Evolutionary conservation across 2,888 invertebrate genomes (phyloP).

Genomic region (Drosophila antonietae): DNA sequence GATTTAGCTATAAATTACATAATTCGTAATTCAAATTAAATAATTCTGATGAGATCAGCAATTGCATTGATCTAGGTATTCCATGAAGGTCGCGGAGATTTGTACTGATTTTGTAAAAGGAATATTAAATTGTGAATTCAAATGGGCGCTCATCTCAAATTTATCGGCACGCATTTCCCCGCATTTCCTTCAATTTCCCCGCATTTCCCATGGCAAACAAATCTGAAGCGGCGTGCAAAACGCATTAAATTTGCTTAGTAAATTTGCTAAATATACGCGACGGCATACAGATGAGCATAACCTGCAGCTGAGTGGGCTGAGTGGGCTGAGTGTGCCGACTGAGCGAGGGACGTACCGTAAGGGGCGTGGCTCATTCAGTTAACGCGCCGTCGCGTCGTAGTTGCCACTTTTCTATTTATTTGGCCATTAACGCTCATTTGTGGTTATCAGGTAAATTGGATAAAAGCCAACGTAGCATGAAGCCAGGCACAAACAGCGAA

Average conservation of each 20-base stretch:
- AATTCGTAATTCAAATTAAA: too few species aligned
- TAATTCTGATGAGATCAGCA: too few species aligned
- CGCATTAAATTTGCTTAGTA: slow-evolving; percentile 73
- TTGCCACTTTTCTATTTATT: slow-evolving; percentile 80
- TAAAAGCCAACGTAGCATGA: slow-evolving; percentile 80
- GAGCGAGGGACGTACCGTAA: too few species aligned
- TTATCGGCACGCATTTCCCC: slow-evolving; percentile 22
- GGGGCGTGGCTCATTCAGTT: slow-evolving; percentile 54
- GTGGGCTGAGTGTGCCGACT: background rate
- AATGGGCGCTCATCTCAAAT: slow-evolving; percentile 38
- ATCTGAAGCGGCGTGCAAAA: slow-evolving; percentile 28
- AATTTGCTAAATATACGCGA: slow-evolving; percentile 60
- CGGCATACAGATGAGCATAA: slow-evolving; percentile 32
- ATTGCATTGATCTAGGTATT: too few species aligned
- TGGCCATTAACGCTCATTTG: slow-evolving; percentile 79
- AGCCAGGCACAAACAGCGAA: slow-evolving; percentile 40
- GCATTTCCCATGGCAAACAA: slow-evolving; percentile 24
- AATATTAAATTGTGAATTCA: slow-evolving; percentile 28
- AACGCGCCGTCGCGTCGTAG: slow-evolving; percentile 69
- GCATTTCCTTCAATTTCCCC: slow-evolving; percentile 28
- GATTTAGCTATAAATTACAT: too few species aligned
- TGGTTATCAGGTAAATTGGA: slow-evolving; percentile 80
- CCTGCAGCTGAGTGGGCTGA: slow-evolving; percentile 1
- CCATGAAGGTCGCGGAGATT: too few species aligned
- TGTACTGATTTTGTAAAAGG: slow-evolving; percentile 8